A percentile compares a stretch with the other conserved stretches of the same genome.
These are phyloP conservation scores for Atta cephalotes DNA, from an alignment of 1,140 invertebrate species.

Conservation along the genomic window DNA sequence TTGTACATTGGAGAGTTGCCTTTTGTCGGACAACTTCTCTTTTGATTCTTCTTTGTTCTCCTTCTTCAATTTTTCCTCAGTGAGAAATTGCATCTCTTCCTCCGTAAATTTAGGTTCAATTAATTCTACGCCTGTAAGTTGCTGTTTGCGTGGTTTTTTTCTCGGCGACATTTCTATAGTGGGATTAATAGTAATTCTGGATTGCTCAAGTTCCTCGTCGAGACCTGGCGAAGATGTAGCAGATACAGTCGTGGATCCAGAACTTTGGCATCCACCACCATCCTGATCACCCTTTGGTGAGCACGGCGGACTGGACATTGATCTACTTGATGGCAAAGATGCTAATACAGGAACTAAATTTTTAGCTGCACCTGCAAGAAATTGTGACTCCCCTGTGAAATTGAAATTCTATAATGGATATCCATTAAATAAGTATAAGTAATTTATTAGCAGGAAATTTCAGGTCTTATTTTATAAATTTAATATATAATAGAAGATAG, in stretches of 20 bases:
- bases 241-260: constrained; percentile 92
- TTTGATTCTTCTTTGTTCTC: constrained; percentile 83
- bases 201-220: constrained; percentile 88
- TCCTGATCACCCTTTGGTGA: constrained; percentile 85
- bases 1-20: constrained; percentile 65
- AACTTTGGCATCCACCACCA: constrained; percentile 85
- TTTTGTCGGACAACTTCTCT: constrained; percentile 79
- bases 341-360: constrained; percentile 88
- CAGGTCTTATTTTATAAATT: neutral
- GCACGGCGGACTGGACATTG: constrained; percentile 85
- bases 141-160: constrained; percentile 87
- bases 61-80: constrained; percentile 87
- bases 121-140: constrained; percentile 83
- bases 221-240: constrained; percentile 91
- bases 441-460: constrained; percentile 7
- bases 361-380: constrained; percentile 84
- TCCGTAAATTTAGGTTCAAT: constrained; percentile 87
- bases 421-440: neutral
- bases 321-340: constrained; percentile 85
- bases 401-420: constrained; percentile 31
- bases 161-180: constrained; percentile 86
- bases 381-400: constrained; percentile 40
- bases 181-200: constrained; percentile 81
- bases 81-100: constrained; percentile 90
- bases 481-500: neutral